Conservation (phyloP, 1,140 invertebrate genomes). For the Drosophila ogumai region DNA sequence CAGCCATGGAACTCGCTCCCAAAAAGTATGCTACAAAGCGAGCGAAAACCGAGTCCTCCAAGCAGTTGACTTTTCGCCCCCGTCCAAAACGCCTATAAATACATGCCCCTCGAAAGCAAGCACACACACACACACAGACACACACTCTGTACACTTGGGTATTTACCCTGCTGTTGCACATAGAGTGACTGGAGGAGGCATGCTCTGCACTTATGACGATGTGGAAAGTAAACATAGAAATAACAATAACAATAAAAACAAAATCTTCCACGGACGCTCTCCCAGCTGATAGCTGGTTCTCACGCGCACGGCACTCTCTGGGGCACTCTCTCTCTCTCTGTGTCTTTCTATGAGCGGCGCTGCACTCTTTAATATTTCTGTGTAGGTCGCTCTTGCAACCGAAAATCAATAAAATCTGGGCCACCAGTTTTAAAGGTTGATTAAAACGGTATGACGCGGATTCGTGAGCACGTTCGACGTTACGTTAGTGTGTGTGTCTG, state of each 20-base stretch:
- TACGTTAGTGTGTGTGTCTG: conserved; percentile 1
- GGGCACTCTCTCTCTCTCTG: conserved; percentile 18
- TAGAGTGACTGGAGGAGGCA: conserved; percentile 20
- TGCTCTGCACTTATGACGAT: conserved; percentile 15
- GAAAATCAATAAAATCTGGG: conserved; percentile 80
- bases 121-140: background rate
- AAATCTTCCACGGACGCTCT: conserved; percentile 15
- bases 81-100: conserved; percentile 12
- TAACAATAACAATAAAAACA: conserved; percentile 26
- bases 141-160: background rate
- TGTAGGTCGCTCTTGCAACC: conserved; percentile 48
- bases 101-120: conserved; percentile 7
- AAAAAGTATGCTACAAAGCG: conserved; percentile 18
- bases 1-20: background rate
- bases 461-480: conserved; percentile 1
- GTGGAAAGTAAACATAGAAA: conserved; percentile 41
- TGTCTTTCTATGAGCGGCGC: conserved; percentile 5
- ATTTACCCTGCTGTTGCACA: conserved; percentile 25
- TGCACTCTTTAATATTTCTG: conserved; percentile 20
- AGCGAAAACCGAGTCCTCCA: conserved; percentile 11
- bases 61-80: conserved; percentile 11
- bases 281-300: conserved; percentile 35
- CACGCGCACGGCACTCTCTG: conserved; percentile 7
- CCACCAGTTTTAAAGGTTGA: conserved; percentile 76
- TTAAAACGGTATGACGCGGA: conserved; percentile 61